phyloP scores from a whole-genome alignment of 2,888 invertebrate genomes.

The Ophonus ardosiacus region DNA sequence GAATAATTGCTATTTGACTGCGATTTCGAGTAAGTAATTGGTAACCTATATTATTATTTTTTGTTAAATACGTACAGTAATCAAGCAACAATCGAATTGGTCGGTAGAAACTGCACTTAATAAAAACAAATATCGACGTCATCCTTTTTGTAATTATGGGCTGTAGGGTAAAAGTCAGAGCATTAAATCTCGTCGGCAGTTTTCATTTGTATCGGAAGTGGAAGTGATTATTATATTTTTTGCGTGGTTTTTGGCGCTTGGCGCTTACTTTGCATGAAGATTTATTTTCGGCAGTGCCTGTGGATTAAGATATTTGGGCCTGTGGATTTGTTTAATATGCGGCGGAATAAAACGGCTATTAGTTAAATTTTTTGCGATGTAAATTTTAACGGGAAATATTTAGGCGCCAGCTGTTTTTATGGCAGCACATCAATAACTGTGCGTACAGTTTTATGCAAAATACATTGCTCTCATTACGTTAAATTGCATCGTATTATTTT shows the following conservation, averaged over 20 bases:
- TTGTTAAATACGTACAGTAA: too few relatives aligned
- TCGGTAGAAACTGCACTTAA: too few relatives aligned
- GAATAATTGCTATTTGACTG: too few relatives aligned
- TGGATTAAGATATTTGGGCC: conserved; percentile 38
- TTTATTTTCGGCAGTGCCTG: conserved; percentile 17
- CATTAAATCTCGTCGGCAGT: background rate
- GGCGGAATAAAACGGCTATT: conserved; percentile 30
- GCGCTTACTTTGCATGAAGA: conserved; percentile 28
- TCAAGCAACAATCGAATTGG: too few relatives aligned
- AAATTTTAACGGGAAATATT: conserved; percentile 35
- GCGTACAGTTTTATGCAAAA: conserved; percentile 6
- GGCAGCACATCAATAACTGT: conserved; percentile 28
- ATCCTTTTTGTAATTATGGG: background rate
- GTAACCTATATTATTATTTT: too few relatives aligned
- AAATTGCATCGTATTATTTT: background rate
- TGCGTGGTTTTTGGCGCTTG: conserved; percentile 31
- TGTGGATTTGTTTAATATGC: conserved; percentile 40
- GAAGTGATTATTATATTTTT: conserved; percentile 22
- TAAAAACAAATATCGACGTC: too few relatives aligned
- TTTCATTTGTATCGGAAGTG: conserved; percentile 28
- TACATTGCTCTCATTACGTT: background rate
- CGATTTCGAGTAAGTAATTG: too few relatives aligned
- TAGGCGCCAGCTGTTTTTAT: conserved; percentile 18
- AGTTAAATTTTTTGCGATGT: conserved; percentile 32
- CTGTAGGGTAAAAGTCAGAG: background rate